These are phyloP conservation scores for Penelope pileata DNA, from an alignment of 2,113 vertebrate species.

Conservation along the genomic window DNA sequence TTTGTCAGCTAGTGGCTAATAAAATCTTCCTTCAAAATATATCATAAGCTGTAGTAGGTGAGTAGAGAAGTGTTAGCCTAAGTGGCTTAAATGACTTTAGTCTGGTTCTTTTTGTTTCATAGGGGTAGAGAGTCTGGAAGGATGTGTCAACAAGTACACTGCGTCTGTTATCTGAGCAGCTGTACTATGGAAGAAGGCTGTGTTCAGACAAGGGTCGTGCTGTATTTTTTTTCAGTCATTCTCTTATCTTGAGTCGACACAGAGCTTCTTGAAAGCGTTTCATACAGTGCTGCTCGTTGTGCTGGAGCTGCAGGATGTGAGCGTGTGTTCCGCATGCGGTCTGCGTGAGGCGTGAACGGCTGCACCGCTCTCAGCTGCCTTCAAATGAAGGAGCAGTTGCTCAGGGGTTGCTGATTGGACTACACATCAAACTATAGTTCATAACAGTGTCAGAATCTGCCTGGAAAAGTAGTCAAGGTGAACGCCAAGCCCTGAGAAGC, in stretches of 20 bases:
- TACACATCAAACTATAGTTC: not conserved
- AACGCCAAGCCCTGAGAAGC: not conserved
- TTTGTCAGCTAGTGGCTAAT: not conserved
- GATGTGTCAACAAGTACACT: rapidly evolving
- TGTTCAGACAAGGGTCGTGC: not conserved
- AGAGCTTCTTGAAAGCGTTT: not conserved
- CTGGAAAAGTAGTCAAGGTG: not conserved
- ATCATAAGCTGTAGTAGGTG: not conserved
- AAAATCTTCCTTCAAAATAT: not conserved
- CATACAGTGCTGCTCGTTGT: not conserved
- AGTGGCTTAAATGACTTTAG: not conserved
- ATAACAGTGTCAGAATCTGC: not conserved
- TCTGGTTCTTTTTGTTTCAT: not conserved
- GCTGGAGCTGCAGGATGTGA: rapidly evolving
- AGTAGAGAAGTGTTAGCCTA: not conserved
- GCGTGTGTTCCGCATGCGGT: not conserved
- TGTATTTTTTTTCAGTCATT: not conserved
- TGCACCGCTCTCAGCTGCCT: not conserved
- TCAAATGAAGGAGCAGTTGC: not conserved
- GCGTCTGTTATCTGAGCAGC: not conserved
- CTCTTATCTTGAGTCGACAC: not conserved
- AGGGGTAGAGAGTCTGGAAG: not conserved
- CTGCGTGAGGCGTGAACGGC: not conserved
- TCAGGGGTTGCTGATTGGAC: not conserved
- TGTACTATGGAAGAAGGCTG: not conserved